Conservation (phyloP, 2,888 invertebrate species). For the Trissonchulus latispiculum region DNA sequence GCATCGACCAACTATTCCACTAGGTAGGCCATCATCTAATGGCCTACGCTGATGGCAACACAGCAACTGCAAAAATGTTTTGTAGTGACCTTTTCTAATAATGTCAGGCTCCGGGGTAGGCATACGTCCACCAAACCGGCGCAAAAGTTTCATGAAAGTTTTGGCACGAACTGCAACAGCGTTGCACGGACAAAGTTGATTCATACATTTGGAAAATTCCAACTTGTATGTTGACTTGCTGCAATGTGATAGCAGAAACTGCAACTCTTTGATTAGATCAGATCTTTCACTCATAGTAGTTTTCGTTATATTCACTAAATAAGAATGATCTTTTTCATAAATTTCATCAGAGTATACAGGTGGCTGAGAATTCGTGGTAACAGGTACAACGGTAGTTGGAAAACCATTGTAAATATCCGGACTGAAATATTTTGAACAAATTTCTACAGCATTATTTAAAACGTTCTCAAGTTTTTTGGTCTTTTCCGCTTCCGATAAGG, state of each 20-base stretch:
- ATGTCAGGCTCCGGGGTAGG: too few species aligned
- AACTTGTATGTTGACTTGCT: neutral
- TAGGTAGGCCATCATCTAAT: too few species aligned
- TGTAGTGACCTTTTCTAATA: too few species aligned
- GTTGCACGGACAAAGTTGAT: too few species aligned
- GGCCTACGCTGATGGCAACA: too few species aligned
- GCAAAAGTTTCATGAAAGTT: too few species aligned
- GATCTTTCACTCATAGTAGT: neutral
- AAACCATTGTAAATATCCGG: neutral
- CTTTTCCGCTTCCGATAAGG: neutral
- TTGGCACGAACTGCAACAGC: too few species aligned
- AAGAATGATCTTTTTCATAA: neutral
- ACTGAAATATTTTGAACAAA: neutral
- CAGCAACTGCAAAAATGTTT: too few species aligned
- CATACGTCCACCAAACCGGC: too few species aligned
- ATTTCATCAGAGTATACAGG: neutral
- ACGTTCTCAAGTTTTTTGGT: neutral
- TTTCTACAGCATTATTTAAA: neutral
- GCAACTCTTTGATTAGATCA: neutral
- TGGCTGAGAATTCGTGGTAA: neutral
- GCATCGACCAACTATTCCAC: too few species aligned
- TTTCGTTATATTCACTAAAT: neutral
- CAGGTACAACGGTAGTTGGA: neutral
- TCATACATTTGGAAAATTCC: neutral
- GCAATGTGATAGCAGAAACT: neutral